phyloP scores from a whole-genome alignment of 2,113 vertebrate genomes.

The Sceloporus undulatus region DNA sequence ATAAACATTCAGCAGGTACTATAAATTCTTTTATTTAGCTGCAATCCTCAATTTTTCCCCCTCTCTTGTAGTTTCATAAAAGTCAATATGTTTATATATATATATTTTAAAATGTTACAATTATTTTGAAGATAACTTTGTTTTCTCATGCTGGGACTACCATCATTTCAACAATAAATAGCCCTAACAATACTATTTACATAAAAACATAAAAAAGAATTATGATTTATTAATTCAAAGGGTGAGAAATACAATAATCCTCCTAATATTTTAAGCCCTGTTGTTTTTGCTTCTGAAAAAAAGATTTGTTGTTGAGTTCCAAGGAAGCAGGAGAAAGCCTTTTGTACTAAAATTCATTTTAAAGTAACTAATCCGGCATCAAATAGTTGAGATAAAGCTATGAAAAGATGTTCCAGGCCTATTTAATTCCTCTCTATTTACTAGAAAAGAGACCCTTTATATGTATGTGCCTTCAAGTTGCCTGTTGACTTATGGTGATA shows the following conservation, averaged over 20 bases:
- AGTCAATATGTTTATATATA: background rate
- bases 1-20: background rate
- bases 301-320: slow-evolving; percentile 51
- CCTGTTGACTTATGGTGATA: no score
- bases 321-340: slow-evolving; percentile 39
- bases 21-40: background rate
- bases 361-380: slow-evolving; percentile 26
- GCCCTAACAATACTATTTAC: background rate
- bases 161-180: background rate
- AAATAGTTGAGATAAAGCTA: slow-evolving; percentile 40
- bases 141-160: background rate
- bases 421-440: slow-evolving; percentile 57
- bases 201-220: background rate
- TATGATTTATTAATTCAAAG: slow-evolving; percentile 17
- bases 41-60: background rate
- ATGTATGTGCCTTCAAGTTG: no score
- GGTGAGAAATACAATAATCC: background rate
- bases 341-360: slow-evolving; percentile 52
- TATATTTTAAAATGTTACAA: background rate
- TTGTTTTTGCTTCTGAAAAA: no score
- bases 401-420: slow-evolving; percentile 45
- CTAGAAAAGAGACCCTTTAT: slow-evolving; percentile 23
- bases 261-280: slow-evolving; percentile 32
- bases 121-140: background rate
- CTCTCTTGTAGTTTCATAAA: background rate